Conservation (phyloP, 2,797 vertebrate species). For the Setipinna tenuifilis region DNA sequence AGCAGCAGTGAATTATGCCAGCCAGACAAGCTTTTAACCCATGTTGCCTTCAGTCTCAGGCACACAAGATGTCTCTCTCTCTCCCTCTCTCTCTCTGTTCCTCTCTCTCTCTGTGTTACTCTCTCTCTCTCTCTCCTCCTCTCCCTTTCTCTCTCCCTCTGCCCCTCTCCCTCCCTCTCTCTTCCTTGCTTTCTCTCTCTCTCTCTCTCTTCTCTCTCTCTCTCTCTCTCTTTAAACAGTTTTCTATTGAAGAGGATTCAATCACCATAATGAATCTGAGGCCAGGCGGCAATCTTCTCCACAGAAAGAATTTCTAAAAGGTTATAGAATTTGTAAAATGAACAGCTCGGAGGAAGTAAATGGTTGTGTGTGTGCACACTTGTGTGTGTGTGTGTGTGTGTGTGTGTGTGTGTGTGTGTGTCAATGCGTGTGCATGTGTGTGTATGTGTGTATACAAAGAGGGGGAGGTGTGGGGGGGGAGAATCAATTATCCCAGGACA, state of each 20-base stretch:
- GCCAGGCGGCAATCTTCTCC: slow-evolving; percentile 88
- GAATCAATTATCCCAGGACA: slow-evolving; percentile 87
- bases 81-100: slow-evolving; percentile 17
- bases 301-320: slow-evolving; percentile 93
- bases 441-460: slow-evolving; percentile 23
- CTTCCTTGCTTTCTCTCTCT: slow-evolving; percentile 29
- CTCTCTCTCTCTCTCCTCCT: slow-evolving; percentile 34
- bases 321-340: slow-evolving; percentile 94
- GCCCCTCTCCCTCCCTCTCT: slow-evolving; percentile 42
- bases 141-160: slow-evolving; percentile 9
- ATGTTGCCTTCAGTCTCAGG: slow-evolving; percentile 83
- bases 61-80: slow-evolving; percentile 57
- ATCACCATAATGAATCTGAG: slow-evolving; percentile 94
- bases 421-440: slow-evolving; percentile 30
- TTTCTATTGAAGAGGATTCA: slow-evolving; percentile 93
- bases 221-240: slow-evolving; percentile 81
- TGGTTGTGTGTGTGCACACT: slow-evolving; percentile 72
- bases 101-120: no score
- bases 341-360: slow-evolving; percentile 86
- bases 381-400: slow-evolving; percentile 39
- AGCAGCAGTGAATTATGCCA: slow-evolving; percentile 88
- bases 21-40: slow-evolving; percentile 90
- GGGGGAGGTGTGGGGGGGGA: slow-evolving; percentile 57
- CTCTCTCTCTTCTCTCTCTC: slow-evolving; percentile 37
- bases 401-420: slow-evolving; percentile 30